Percentiles rank a stretch among this genome's conserved stretches.
phyloP scores from a whole-genome alignment of 37 sponge, comb jelly and placozoan genomes.

The Aplysina aerophoba region DNA sequence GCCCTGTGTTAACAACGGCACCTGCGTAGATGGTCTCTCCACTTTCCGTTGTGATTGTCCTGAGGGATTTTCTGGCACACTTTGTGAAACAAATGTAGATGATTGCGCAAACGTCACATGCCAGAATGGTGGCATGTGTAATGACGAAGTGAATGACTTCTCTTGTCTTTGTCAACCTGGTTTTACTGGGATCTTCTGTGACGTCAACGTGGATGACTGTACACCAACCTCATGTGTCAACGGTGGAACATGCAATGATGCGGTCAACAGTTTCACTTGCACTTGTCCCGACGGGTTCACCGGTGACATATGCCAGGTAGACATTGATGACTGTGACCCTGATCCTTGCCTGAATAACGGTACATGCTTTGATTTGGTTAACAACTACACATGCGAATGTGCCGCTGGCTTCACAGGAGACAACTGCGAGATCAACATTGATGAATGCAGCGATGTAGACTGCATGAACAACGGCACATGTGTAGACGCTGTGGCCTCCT shows the following conservation, averaged over 20 bases:
- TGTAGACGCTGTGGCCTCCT: slow-evolving; percentile 30
- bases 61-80: not conserved
- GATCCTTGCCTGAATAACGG: slow-evolving; percentile 37
- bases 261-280: slow-evolving; percentile 52
- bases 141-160: slow-evolving; percentile 16
- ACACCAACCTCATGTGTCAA: not conserved
- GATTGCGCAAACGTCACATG: slow-evolving; percentile 42
- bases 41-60: not conserved
- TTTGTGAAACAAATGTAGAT: slow-evolving; percentile 57
- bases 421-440: slow-evolving; percentile 33
- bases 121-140: slow-evolving; percentile 5
- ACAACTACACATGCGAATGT: slow-evolving; percentile 42
- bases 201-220: slow-evolving; percentile 16
- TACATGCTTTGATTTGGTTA: slow-evolving; percentile 6
- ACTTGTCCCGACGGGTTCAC: slow-evolving; percentile 64
- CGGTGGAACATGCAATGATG: not conserved
- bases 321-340: slow-evolving; percentile 63
- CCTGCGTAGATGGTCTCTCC: slow-evolving; percentile 22
- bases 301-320: slow-evolving; percentile 43
- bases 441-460: not conserved
- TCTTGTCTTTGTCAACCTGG: slow-evolving; percentile 35
- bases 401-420: slow-evolving; percentile 31
- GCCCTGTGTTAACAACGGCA: not conserved
- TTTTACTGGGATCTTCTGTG: slow-evolving; percentile 62
- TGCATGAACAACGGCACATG: slow-evolving; percentile 47